A percentile compares a stretch with the other conserved stretches of the same genome.
These are phyloP conservation scores for Scrobipalpa atriplicella DNA, from an alignment of 2,888 invertebrate species.

Conservation along the genomic window DNA sequence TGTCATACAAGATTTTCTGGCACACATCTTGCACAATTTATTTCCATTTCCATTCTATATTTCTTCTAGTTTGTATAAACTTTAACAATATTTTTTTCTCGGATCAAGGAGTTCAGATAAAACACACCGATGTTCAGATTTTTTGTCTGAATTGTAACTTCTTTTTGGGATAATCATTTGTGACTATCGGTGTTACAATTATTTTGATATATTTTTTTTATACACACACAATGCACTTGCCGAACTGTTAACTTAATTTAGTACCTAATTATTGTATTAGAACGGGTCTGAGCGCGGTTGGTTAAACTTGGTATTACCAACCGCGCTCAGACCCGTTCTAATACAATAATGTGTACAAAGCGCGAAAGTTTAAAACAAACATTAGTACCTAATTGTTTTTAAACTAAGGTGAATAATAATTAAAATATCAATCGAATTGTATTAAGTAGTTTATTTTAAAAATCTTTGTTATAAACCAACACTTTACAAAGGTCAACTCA, in stretches of 20 bases:
- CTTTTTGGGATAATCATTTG: no score
- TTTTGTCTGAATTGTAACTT: no score
- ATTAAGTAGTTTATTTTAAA: constrained; percentile 81
- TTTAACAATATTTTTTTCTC: no score
- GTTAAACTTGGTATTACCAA: no score
- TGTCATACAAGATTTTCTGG: neutral
- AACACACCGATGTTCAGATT: no score
- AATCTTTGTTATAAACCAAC: constrained; percentile 82
- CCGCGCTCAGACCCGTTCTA: no score
- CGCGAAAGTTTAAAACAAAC: no score
- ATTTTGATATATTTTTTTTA: no score
- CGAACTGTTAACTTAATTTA: constrained; percentile 15
- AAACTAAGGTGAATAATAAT: neutral
- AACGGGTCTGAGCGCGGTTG: no score
- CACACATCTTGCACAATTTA: neutral
- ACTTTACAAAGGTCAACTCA: constrained; percentile 75
- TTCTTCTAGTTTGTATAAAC: neutral
- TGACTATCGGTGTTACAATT: no score
- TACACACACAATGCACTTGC: constrained; percentile 22
- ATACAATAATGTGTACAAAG: no score
- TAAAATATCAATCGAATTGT: constrained; percentile 65
- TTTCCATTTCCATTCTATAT: neutral
- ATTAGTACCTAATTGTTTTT: constrained; percentile 24
- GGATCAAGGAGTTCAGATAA: no score
- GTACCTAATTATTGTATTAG: constrained; percentile 26